These are phyloP conservation scores for Aulostomus chinensis DNA, from an alignment of 2,797 vertebrate genomes.

Conservation along the genomic window DNA sequence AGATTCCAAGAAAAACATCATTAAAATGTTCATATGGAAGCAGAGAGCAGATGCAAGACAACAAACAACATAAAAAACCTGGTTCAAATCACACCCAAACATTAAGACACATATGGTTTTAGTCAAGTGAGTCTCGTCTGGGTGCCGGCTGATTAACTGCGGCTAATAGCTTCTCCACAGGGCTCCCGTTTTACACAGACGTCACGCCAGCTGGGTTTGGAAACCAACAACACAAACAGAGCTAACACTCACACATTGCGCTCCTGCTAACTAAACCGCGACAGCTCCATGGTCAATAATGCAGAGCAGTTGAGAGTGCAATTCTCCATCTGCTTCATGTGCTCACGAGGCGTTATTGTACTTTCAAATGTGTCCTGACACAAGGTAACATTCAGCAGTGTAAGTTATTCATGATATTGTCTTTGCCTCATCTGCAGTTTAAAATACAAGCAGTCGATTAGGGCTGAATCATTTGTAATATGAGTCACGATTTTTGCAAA, in stretches of 20 bases:
- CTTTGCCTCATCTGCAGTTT: conserved; percentile 8
- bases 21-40: no score
- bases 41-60: conserved; percentile 12
- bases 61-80: neutral
- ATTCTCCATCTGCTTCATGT: neutral
- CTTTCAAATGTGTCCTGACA: neutral
- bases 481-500: no score
- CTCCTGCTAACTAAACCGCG: conserved; percentile 24
- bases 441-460: no score
- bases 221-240: conserved; percentile 42
- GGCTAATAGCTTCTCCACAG: conserved; percentile 57
- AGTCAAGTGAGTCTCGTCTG: conserved; percentile 14
- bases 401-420: conserved; percentile 3
- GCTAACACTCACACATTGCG: conserved; percentile 17
- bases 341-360: no score
- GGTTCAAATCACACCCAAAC: conserved; percentile 17
- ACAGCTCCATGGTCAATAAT: conserved; percentile 3
- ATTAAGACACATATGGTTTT: conserved; percentile 5
- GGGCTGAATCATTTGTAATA: no score
- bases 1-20: no score
- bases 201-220: conserved; percentile 37
- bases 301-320: neutral
- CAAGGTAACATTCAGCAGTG: conserved; percentile 16
- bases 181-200: conserved; percentile 31
- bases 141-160: conserved; percentile 49